A percentile compares a stretch with the other conserved stretches of the same genome.
Evolutionary conservation across 2,797 vertebrate genomes (phyloP).

Genomic region (Syngnathus acus): DNA sequence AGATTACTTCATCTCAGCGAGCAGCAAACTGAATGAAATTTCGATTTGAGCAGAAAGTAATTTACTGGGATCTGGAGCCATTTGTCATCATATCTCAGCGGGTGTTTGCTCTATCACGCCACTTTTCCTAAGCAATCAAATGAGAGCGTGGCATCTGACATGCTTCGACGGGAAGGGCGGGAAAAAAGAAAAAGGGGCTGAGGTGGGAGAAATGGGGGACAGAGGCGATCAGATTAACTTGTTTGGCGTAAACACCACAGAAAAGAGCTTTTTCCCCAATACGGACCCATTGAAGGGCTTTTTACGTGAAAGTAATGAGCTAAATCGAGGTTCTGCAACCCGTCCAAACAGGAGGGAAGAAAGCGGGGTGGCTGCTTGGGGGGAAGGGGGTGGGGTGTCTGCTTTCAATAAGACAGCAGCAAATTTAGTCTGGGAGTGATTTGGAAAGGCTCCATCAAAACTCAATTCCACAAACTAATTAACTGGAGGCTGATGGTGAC

Average conservation of each 20-base stretch:
- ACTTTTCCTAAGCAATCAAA: conserved; percentile 99
- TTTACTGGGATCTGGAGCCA: conserved; percentile 99
- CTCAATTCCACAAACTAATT: conserved; percentile 99
- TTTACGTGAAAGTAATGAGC: conserved; percentile 4
- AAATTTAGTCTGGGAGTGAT: conserved; percentile 97
- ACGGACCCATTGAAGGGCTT: not conserved
- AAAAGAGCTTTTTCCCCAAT: not conserved
- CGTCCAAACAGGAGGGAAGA: not conserved
- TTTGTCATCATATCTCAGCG: conserved; percentile 99
- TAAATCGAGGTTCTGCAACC: not conserved
- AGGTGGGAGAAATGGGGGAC: conserved; percentile 26
- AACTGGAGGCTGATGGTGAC: conserved; percentile 87
- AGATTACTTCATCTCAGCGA: conserved; percentile 99
- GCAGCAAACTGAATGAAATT: conserved; percentile 99
- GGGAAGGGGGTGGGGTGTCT: conserved; percentile 72
- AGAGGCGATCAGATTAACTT: conserved; percentile 48
- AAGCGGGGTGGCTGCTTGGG: not conserved
- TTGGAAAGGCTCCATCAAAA: conserved; percentile 99
- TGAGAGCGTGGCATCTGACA: conserved; percentile 99
- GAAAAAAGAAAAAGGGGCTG: conserved; percentile 35
- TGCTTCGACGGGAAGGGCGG: conserved; percentile 69
- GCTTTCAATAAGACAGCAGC: conserved; percentile 89
- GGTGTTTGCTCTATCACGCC: conserved; percentile 99
- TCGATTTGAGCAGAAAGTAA: conserved; percentile 99
- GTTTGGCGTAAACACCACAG: conserved; percentile 23